Percentiles rank a stretch among this genome's conserved stretches.
These are phyloP conservation scores for Bombus superbus DNA, from an alignment of 1,140 invertebrate species.

Conservation along the genomic window DNA sequence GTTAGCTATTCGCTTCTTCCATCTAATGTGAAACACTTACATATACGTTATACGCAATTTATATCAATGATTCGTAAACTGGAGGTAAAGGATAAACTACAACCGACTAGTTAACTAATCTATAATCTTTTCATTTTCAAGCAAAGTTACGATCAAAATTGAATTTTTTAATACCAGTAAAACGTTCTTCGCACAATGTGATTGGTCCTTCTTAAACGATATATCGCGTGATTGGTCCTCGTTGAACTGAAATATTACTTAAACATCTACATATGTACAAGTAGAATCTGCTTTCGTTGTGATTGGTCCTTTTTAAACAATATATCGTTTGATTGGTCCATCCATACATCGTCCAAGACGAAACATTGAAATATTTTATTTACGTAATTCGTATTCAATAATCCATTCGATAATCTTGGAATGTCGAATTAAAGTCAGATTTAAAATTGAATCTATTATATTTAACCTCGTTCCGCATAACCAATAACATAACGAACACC, in stretches of 20 bases:
- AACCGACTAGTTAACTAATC: no score
- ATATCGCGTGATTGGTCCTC: background rate
- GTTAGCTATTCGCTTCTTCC: background rate
- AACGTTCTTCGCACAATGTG: background rate
- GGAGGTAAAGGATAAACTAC: no score
- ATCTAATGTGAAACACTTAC: background rate
- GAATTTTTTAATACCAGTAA: background rate
- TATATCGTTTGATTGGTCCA: no score
- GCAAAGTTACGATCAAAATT: background rate
- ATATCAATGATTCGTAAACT: no score
- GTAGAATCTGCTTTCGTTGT: background rate
- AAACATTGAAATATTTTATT: no score
- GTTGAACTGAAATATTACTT: no score
- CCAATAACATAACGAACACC: background rate
- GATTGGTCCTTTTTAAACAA: background rate
- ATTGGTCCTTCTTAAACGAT: background rate
- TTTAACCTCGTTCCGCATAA: background rate
- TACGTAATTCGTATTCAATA: no score
- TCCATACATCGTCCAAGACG: background rate
- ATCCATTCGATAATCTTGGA: no score
- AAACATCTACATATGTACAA: no score
- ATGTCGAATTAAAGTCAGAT: background rate
- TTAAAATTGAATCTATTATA: background rate
- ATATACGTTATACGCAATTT: no score
- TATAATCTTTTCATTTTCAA: background rate